Base-by-base conservation (phyloP, 2,888 invertebrate species). In the Coelinius sp. region DNA sequence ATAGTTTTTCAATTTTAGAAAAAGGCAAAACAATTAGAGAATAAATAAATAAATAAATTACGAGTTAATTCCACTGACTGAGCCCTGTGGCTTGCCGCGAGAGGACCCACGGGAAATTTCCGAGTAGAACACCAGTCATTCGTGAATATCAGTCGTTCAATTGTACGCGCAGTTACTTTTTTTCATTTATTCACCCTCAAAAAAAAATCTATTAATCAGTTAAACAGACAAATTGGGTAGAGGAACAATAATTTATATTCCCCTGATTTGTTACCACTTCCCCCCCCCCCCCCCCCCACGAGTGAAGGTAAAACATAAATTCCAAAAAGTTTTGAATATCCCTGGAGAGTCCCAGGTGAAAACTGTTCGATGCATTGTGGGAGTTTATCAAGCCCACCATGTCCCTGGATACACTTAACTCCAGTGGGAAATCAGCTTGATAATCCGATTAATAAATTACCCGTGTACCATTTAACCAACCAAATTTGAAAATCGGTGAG, bases 361-460 rank as follows among this genome's bases (percentile, higher is more conserved):
- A 65, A 70, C 38, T 35, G 10, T 52, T 59, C 17, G 59, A 24
- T 49, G 25, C 63, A 24, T 35, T 27, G 63, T 24, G 41, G 38
- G 63, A 70, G 63, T 71, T 66, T 66, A 71, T 66, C 59, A 70
- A 70, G 41, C 72, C 49, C 41, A 27, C 49, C 17, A 56, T 35
- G 38, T 76, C 74, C 76, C 76, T 73, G 78, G 73, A 52, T 53
- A 79, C 75, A 72, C 70, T 81, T 80, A 78, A 79, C 82, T 81
- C 83, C 81, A 82, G 79, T 79, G 87, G 86, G 86, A 86, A 87
- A 87, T 87, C 86, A 86, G 83, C 77, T 79, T 81, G 84, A 84
- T 86, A 86, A 87, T 86, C 84, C 84, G 85, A 86, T 87, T 86
- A 86, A 86, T 86, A 86, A 86, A 86, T 86, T 86, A 81, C 83